Evolutionary conservation across 2,113 vertebrate species (phyloP).

Genomic region (Pachycephala philippinensis): DNA sequence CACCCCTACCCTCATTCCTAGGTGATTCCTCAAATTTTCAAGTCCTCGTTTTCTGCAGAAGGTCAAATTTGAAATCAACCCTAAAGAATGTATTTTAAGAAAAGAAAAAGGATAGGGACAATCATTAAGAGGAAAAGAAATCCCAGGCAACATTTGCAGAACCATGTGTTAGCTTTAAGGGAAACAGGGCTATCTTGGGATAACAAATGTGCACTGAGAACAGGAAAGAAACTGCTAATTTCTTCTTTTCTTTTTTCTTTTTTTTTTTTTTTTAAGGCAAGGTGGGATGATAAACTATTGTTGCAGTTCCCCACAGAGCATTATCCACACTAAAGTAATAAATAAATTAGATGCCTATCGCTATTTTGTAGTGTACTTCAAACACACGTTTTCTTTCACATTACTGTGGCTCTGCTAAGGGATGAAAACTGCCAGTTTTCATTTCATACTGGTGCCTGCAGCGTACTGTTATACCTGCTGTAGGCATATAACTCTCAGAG

Average conservation of each 20-base stretch:
- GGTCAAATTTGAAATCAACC: not conserved
- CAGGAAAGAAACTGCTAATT: not conserved
- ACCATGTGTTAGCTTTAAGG: not conserved
- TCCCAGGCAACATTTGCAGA: not conserved
- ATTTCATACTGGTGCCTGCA: not conserved
- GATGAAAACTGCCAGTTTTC: not conserved
- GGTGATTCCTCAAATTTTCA: not conserved
- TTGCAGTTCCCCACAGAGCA: not conserved
- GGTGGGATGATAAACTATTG: not conserved
- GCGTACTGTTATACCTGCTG: not conserved
- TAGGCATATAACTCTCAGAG: not conserved
- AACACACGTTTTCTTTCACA: not conserved
- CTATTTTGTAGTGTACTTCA: not conserved
- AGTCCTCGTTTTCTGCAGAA: not conserved
- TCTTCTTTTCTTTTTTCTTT: not conserved
- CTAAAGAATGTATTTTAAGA: not conserved
- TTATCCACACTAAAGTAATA: not conserved
- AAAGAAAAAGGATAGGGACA: not conserved
- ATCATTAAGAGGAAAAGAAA: not conserved
- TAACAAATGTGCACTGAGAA: not conserved
- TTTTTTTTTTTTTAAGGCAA: not conserved
- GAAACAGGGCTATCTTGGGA: not conserved
- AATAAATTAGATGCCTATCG: conserved; percentile 3
- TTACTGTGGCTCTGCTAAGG: not conserved
- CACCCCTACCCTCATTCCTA: not conserved